These are phyloP conservation scores for Mya arenaria DNA, from an alignment of 1,140 invertebrate species.

Conservation along the genomic window DNA sequence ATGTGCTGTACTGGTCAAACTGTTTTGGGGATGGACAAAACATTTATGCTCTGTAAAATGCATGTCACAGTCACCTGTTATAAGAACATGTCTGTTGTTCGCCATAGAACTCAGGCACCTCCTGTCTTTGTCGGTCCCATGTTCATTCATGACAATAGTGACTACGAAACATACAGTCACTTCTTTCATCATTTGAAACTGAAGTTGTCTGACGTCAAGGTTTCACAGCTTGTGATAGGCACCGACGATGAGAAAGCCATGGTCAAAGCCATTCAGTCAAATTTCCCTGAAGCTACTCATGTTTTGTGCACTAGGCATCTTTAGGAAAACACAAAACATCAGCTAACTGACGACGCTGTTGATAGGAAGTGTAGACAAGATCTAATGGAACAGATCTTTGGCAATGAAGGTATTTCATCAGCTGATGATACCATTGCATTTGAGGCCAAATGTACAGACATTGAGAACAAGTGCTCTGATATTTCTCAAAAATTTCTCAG, in stretches of 20 bases:
- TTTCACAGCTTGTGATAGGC: conserved; percentile 26
- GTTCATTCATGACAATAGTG: conserved; percentile 37
- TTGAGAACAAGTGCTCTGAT: neutral
- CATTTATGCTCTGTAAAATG: conserved; percentile 35
- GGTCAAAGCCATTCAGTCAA: conserved; percentile 41
- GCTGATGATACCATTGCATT: neutral
- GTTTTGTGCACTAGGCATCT: conserved; percentile 51
- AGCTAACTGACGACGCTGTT: conserved; percentile 2
- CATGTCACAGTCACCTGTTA: conserved; percentile 30
- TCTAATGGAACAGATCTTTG: neutral
- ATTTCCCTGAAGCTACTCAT: conserved; percentile 48
- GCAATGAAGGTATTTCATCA: neutral
- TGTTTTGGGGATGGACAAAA: conserved; percentile 23
- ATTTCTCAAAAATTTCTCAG: neutral
- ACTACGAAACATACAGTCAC: conserved; percentile 28
- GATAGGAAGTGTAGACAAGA: neutral
- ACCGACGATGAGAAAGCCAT: conserved; percentile 45
- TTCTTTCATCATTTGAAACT: conserved; percentile 19
- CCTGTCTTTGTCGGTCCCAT: conserved; percentile 11
- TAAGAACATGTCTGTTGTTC: neutral
- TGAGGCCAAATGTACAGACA: neutral
- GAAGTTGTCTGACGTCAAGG: conserved; percentile 11
- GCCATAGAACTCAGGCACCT: neutral
- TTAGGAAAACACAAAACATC: conserved; percentile 10
- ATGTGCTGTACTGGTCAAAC: conserved; percentile 27